Base-by-base conservation (phyloP, 2,113 vertebrate species). In the Ameiurus melas region DNA sequence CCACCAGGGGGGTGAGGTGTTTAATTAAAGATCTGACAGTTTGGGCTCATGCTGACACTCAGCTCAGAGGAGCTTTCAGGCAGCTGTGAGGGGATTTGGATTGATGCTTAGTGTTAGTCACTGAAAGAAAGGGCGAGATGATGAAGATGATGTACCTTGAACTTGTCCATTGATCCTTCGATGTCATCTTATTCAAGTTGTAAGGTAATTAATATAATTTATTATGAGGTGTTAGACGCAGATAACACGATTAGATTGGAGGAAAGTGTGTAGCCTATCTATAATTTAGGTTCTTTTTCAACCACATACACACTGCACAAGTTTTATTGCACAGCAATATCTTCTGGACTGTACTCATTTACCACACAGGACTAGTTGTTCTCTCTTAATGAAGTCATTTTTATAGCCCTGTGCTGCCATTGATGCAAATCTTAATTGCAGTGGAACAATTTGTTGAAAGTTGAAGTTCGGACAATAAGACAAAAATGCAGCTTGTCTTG, bases 1-100 rank as follows among this genome's bases (percentile, higher is more conserved):
- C 88, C 88, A 89, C 87, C 75, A 47, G 64, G 92, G 89, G 83
- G 47, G 53, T 87, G 86, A 94, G 92, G 93, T 93, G 92, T 95
- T 95, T 95, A 94, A 94, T 95, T 94, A 94, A 89, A 85, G 92
- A 85, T 92, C 86, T 92, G 87, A 87, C 88, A 78, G 68, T 92
- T 93, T 93, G 92, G 90, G 89, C 91, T 90, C 87, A 91, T 87
- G 87, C 89, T 93, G 62, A 86, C 80, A 73, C 62, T 73, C 55
- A 4, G 80, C 55, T 22, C 62, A 73, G 86, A 60, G 66, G 80
- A 62, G 79, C 5, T 25, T 55, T 83, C 68, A 9, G 66, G 70
- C 86, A 82, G 78, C 86, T 83, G 86, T 71, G 57, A 64, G 79
- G 66, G 79, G 64, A 43, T 83, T 77, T 87, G 57, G 25, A 62